phyloP scores from a whole-genome alignment of 2,113 vertebrate species.

The Junco hyemalis region DNA sequence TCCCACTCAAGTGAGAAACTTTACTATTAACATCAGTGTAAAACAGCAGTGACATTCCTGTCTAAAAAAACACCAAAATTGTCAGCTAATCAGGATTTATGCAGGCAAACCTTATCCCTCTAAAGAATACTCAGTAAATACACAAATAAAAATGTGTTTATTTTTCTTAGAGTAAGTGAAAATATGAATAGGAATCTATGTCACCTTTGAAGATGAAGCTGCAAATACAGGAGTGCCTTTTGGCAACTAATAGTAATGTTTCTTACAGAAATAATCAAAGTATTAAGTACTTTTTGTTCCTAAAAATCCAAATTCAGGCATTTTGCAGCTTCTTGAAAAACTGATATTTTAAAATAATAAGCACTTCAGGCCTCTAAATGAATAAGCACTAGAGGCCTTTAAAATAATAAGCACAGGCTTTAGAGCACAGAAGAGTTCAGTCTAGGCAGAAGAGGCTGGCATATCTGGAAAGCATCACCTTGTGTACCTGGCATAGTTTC shows the following conservation, averaged over 20 bases:
- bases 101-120: background rate
- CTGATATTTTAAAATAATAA: background rate
- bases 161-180: background rate
- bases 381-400: background rate
- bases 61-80: background rate
- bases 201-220: background rate
- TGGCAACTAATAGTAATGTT: background rate
- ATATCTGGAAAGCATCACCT: background rate
- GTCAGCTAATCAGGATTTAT: background rate
- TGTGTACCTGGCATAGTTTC: background rate
- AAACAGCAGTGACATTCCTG: background rate
- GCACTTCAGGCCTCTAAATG: background rate
- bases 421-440: background rate
- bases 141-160: background rate
- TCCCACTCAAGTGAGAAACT: background rate
- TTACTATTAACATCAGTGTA: background rate
- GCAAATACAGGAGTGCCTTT: background rate
- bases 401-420: background rate
- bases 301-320: background rate
- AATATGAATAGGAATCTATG: background rate
- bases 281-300: background rate
- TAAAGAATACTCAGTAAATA: background rate
- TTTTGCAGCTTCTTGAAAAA: background rate
- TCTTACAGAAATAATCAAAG: background rate
- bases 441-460: background rate